A percentile compares a stretch with the other conserved stretches of the same genome.
These are phyloP conservation scores for Plebejus anna DNA, from an alignment of 2,888 invertebrate species.

Conservation along the genomic window DNA sequence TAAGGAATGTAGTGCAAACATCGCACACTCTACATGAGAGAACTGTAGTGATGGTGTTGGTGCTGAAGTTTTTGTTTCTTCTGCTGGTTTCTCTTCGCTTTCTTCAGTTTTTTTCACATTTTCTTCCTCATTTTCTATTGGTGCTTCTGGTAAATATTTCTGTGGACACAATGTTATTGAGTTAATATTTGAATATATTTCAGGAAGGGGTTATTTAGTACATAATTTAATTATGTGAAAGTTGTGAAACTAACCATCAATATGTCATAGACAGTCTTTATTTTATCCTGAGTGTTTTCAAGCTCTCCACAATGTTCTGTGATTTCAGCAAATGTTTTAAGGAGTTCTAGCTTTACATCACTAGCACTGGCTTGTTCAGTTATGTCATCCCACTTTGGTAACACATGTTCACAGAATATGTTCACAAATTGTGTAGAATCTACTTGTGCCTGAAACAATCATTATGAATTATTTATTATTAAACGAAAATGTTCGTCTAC, in stretches of 20 bases:
- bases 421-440: conserved; percentile 91
- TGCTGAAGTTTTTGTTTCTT: conserved; percentile 72
- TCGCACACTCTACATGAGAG: conserved; percentile 94
- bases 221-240: too few relatives aligned
- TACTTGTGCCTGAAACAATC: conserved; percentile 84
- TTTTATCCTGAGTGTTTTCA: conserved; percentile 86
- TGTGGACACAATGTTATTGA: conserved; percentile 52
- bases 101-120: conserved; percentile 55
- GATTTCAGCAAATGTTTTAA: conserved; percentile 93
- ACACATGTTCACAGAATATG: conserved; percentile 91
- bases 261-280: conserved; percentile 87
- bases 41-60: conserved; percentile 96
- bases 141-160: conserved; percentile 94
- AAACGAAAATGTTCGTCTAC: too few relatives aligned
- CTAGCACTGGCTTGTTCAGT: conserved; percentile 79
- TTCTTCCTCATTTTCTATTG: conserved; percentile 75
- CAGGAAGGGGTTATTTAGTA: too few relatives aligned
- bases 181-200: too few relatives aligned
- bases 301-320: conserved; percentile 87
- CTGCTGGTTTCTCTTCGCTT: conserved; percentile 56
- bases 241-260: conserved; percentile 81
- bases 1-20: conserved; percentile 88
- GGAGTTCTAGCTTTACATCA: conserved; percentile 86
- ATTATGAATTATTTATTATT: too few relatives aligned
- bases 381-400: conserved; percentile 86